Evolutionary conservation across 2,888 invertebrate species (phyloP).

Genomic region (Diarsia mendica): DNA sequence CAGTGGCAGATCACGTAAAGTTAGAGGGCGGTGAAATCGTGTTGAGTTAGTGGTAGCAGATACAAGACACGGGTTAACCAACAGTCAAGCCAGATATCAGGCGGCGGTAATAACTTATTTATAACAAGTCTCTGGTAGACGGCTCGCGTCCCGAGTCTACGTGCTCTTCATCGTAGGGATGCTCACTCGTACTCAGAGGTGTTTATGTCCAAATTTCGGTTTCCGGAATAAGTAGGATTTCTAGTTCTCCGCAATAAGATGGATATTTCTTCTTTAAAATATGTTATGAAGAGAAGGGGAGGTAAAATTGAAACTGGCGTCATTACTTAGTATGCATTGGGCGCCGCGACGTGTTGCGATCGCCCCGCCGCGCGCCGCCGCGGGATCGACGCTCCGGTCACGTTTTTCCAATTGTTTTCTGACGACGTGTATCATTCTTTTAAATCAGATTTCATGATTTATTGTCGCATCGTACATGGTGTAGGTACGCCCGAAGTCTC

Average conservation of each 20-base stretch:
- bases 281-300: conserved; percentile 79
- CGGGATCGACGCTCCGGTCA: conserved; percentile 83
- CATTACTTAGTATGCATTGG: conserved; percentile 89
- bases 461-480: conserved; percentile 73
- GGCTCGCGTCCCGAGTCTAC: conserved; percentile 63
- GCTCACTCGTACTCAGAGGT: conserved; percentile 45
- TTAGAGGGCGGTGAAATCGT: conserved; percentile 52
- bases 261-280: conserved; percentile 68
- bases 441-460: conserved; percentile 87
- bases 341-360: conserved; percentile 84
- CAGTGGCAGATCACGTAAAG: conserved; percentile 52
- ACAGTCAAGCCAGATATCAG: conserved; percentile 68
- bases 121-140: conserved; percentile 75
- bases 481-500: conserved; percentile 45
- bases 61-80: conserved; percentile 68
- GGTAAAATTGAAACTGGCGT: conserved; percentile 87
- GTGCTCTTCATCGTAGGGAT: conserved; percentile 64
- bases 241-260: conserved; percentile 37
- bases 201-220: conserved; percentile 51
- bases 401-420: conserved; percentile 90
- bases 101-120: conserved; percentile 81
- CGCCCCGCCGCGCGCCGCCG: conserved; percentile 74
- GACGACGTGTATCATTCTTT: conserved; percentile 89
- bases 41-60: conserved; percentile 62
- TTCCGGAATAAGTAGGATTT: conserved; percentile 42